Percentiles rank a stretch among this genome's conserved stretches.
Conservation (phyloP, 1,140 invertebrate species). For the Sminthurinus signatus region DNA sequence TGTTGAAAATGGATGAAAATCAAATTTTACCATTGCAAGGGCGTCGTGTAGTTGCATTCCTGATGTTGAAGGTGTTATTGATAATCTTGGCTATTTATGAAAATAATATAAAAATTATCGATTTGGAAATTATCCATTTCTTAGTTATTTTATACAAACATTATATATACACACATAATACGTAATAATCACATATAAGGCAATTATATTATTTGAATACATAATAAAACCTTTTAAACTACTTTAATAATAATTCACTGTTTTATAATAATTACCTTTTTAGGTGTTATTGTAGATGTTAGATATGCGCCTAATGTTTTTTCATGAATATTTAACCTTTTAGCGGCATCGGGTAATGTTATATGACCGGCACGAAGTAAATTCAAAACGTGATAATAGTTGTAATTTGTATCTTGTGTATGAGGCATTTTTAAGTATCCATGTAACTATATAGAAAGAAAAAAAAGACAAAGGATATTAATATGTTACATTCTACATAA, state of each 20-base stretch:
- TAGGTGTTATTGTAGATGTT: constrained; percentile 38
- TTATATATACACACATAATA: too few species aligned
- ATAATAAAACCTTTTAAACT: too few species aligned
- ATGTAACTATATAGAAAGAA: constrained; percentile 28
- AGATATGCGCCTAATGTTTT: constrained; percentile 39
- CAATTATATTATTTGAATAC: too few species aligned
- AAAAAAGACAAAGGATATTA: constrained; percentile 8
- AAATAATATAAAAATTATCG: too few species aligned
- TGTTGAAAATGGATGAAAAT: neutral
- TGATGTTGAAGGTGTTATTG: constrained; percentile 31
- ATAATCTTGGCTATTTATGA: constrained; percentile 35
- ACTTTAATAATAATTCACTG: too few species aligned
- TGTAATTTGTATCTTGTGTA: constrained; percentile 40
- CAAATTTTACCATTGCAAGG: constrained; percentile 34
- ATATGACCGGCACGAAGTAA: constrained; percentile 41
- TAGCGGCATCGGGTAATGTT: constrained; percentile 35
- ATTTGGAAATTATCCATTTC: too few species aligned
- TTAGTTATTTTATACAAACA: too few species aligned
- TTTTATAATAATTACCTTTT: too few species aligned
- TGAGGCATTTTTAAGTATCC: constrained; percentile 42
- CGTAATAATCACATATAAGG: too few species aligned
- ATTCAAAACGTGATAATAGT: constrained; percentile 41
- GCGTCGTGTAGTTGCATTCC: constrained; percentile 23
- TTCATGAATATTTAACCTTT: constrained; percentile 40
- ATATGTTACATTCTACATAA: neutral